Evolutionary conservation across 2,113 vertebrate genomes (phyloP), one percentile per base, ranked within the genome.

Genomic region (Perognathus longimembris): DNA sequence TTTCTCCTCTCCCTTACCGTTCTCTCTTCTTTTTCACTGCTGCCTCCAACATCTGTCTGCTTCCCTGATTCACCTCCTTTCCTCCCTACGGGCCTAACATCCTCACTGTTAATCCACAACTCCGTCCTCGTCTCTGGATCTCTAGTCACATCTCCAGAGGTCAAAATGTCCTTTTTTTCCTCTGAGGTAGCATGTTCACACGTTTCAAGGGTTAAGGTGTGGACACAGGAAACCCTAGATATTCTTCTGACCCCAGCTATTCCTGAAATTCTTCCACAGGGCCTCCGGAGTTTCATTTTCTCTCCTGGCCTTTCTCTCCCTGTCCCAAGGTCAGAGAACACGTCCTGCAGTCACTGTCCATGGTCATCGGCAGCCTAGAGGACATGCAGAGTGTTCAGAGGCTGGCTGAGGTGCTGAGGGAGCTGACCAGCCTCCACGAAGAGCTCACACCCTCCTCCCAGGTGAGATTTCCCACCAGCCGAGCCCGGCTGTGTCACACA

Each of bases 361-460:
- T 63, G 74, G 97, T 98, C 75, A 97, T 97, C 0, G 80, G 97
- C 67, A 22, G 38, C 67, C 59, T 84, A 11, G 98, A 98, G 86
- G 98, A 98, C 40, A 93, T 98, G 82, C 97, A 98, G 73, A 98
- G 95, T 85, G 98, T 99, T 63, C 97, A 98, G 95, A 95, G 97
- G 92, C 98, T 98, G 75, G 99, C 99, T 77, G 97, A 98, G 94
- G 98, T 98, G 36, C 96, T 99, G 96, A 98, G 97, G 85, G 98
- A 98, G 93, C 97, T 99, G 96, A 99, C 99, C 1, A 90, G 96
- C 59, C 92, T 24, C 69, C 96, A 97, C 22, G 97, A 99, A 36
- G 99, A 99, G 94, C 98, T 99, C 88, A 99, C 97, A 32, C 93
- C 97, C 5, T 89, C 94, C 66, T 98, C 99, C 86, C 99, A 99